phyloP scores from a whole-genome alignment of 2,888 invertebrate species.

The Portevinia maculata region DNA sequence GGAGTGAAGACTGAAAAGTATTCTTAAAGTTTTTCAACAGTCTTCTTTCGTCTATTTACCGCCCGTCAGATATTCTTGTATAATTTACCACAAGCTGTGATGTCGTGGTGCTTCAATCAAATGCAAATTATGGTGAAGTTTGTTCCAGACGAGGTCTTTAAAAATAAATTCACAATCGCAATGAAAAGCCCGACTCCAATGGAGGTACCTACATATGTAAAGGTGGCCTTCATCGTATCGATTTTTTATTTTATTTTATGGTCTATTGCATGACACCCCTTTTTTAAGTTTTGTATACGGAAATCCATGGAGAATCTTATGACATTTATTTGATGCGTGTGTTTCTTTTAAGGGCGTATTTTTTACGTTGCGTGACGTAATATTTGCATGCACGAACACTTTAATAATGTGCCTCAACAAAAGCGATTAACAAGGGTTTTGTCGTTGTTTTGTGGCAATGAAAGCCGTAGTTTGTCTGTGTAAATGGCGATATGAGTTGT shows the following conservation, averaged over 20 bases:
- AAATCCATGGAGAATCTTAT: slow-evolving; percentile 21
- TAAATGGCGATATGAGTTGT: slow-evolving; percentile 26
- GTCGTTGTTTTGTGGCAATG: slow-evolving; percentile 37
- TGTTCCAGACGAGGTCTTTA: slow-evolving; percentile 40
- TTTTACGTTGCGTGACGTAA: slow-evolving; percentile 57
- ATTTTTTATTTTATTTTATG: slow-evolving; percentile 42
- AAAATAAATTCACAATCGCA: slow-evolving; percentile 12
- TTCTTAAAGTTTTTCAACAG: not conserved
- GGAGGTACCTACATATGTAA: not conserved
- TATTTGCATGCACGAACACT: slow-evolving; percentile 7
- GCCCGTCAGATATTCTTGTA: not conserved
- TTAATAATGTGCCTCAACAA: slow-evolving; percentile 12
- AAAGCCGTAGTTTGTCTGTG: slow-evolving; percentile 37
- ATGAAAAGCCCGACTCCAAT: slow-evolving; percentile 11
- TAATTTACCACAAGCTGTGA: not conserved
- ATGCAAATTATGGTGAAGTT: slow-evolving; percentile 47
- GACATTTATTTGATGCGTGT: slow-evolving; percentile 34
- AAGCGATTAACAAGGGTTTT: slow-evolving; percentile 47
- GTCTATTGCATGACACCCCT: slow-evolving; percentile 57
- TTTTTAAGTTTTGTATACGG: slow-evolving; percentile 38
- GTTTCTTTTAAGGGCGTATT: slow-evolving; percentile 66
- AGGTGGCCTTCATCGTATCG: slow-evolving; percentile 56
- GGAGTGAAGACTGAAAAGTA: not conserved
- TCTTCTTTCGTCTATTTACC: not conserved
- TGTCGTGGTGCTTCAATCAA: slow-evolving; percentile 24